phyloP scores from a whole-genome alignment of 1,140 invertebrate genomes.

The Apis dorsata region DNA sequence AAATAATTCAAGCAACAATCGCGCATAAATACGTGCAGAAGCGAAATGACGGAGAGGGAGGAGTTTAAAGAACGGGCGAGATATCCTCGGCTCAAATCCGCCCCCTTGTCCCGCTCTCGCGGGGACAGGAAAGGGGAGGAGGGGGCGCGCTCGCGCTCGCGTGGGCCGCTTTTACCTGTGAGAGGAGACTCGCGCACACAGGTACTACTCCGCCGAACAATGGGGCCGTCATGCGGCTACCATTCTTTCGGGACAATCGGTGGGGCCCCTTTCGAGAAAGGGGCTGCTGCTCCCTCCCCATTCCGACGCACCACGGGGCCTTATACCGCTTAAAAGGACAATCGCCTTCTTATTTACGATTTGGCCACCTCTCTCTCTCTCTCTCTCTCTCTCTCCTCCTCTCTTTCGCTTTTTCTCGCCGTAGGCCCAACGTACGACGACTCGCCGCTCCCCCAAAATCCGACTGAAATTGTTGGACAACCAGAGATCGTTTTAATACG shows the following conservation, averaged over 20 bases:
- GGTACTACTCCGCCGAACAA: conserved; percentile 67
- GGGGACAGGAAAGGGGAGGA: not conserved
- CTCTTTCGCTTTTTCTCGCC: conserved; percentile 21
- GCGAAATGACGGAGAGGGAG: too few species aligned
- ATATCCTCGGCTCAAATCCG: not conserved
- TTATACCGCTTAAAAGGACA: conserved; percentile 76
- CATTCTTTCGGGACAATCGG: conserved; percentile 74
- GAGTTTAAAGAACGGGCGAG: too few species aligned
- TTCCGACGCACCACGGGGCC: conserved; percentile 33
- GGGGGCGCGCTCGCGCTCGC: not conserved
- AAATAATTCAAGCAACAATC: too few species aligned
- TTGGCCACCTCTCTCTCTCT: conserved; percentile 54
- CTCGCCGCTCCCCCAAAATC: not conserved
- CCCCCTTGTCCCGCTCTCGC: not conserved
- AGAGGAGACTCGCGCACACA: conserved; percentile 43
- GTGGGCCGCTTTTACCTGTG: not conserved
- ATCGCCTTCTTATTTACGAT: conserved; percentile 77
- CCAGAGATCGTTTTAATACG: not conserved
- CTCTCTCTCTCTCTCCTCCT: conserved; percentile 10
- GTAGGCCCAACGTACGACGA: not conserved
- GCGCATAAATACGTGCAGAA: too few species aligned
- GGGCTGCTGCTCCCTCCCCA: conserved; percentile 30
- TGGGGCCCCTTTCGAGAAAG: conserved; percentile 41
- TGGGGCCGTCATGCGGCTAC: conserved; percentile 72
- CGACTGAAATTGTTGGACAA: not conserved